A percentile compares a stretch with the other conserved stretches of the same genome.
phyloP scores from a whole-genome alignment of 2,888 invertebrate genomes.

The Mayetiola destructor region DNA sequence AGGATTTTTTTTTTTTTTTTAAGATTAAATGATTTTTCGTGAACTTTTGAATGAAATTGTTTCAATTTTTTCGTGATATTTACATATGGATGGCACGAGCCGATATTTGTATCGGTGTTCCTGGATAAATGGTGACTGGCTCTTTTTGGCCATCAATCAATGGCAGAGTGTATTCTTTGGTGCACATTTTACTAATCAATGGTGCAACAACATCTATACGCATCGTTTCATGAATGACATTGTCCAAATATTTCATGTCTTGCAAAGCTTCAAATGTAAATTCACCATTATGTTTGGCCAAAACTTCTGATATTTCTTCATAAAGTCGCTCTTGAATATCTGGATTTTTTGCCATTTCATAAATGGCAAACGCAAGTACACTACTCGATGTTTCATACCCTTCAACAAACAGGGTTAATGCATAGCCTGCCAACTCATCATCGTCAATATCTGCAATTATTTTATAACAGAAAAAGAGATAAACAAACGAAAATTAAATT shows the following conservation, averaged over 20 bases:
- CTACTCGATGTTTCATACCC: slow-evolving; percentile 14
- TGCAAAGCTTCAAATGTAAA: slow-evolving; percentile 41
- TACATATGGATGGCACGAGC: slow-evolving; percentile 26
- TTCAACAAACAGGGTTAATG: slow-evolving; percentile 7
- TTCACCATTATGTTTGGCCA: slow-evolving; percentile 34
- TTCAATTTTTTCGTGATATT: no score
- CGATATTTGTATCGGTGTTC: slow-evolving; percentile 27
- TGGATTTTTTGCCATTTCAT: slow-evolving; percentile 37
- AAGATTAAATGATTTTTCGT: background rate
- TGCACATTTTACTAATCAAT: slow-evolving; percentile 17
- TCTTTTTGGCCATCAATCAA: background rate
- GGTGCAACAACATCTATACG: slow-evolving; percentile 23
- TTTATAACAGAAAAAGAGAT: background rate
- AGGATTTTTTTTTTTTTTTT: no score
- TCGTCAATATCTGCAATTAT: slow-evolving; percentile 10
- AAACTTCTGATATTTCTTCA: slow-evolving; percentile 35
- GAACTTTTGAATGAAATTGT: no score
- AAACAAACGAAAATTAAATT: no score
- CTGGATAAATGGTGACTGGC: slow-evolving; percentile 23
- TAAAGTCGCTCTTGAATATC: slow-evolving; percentile 37
- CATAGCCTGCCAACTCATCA: background rate
- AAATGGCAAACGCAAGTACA: slow-evolving; percentile 1
- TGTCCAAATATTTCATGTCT: slow-evolving; percentile 42
- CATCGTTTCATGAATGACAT: slow-evolving; percentile 33
- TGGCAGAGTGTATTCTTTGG: slow-evolving; percentile 16